These are phyloP conservation scores for Alcedo atthis DNA, from an alignment of 2,797 vertebrate species.

Conservation along the genomic window DNA sequence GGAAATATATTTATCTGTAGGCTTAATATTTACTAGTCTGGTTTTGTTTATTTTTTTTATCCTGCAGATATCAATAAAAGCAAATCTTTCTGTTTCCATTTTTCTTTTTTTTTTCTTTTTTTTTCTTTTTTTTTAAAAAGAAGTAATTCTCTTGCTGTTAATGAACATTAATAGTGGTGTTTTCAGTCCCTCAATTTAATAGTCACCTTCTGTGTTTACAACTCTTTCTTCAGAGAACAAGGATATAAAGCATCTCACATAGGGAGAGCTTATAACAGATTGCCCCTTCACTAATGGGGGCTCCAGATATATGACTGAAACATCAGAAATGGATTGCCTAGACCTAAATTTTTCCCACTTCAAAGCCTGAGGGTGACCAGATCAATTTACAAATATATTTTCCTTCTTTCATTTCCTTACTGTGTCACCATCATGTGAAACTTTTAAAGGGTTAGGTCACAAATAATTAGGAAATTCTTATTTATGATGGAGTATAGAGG, in stretches of 20 bases:
- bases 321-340: constrained; percentile 36
- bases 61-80: constrained; percentile 20
- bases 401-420: constrained; percentile 56
- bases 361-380: constrained; percentile 52
- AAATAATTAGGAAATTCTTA: constrained; percentile 68
- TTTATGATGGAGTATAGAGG: constrained; percentile 14
- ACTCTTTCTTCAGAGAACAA: constrained; percentile 21
- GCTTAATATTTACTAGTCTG: neutral
- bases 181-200: constrained; percentile 18
- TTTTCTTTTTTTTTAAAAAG: neutral
- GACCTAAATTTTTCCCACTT: constrained; percentile 58
- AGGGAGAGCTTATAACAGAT: constrained; percentile 27
- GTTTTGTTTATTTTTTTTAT: neutral
- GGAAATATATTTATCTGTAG: constrained; percentile 18
- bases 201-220: constrained; percentile 39
- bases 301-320: constrained; percentile 36
- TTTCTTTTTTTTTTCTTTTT: neutral
- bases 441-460: constrained; percentile 48
- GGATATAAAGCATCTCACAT: neutral
- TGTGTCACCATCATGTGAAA: constrained; percentile 63
- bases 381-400: constrained; percentile 51
- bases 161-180: constrained; percentile 26
- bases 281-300: neutral
- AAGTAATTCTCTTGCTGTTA: neutral
- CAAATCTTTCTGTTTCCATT: neutral